These are phyloP conservation scores for Hipposideros armiger DNA, from an alignment of 2,113 vertebrate genomes.

Conservation along the genomic window DNA sequence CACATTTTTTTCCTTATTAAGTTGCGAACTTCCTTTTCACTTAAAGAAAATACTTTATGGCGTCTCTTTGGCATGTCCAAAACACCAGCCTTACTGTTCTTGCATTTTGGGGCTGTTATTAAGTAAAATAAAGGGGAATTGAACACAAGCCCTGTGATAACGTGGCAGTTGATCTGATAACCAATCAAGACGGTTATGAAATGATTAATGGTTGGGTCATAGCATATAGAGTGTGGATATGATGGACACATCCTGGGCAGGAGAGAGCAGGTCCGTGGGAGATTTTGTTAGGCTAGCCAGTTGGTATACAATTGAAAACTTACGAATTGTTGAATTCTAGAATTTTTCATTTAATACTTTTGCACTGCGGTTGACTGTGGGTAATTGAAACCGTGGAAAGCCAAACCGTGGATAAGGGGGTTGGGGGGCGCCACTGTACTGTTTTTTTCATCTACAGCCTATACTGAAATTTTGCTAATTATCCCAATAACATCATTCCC, in stretches of 20 bases:
- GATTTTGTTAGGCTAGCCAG: neutral
- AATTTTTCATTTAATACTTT: neutral
- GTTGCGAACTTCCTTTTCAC: neutral
- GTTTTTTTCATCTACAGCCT: neutral
- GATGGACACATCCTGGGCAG: neutral
- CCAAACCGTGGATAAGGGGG: neutral
- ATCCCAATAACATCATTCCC: neutral
- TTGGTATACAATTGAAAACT: neutral
- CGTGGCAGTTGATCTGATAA: too few species aligned
- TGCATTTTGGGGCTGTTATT: neutral
- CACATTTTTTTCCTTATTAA: neutral
- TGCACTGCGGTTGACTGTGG: neutral
- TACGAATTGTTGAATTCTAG: neutral
- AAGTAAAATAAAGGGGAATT: neutral
- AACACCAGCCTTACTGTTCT: neutral
- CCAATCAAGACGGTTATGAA: neutral
- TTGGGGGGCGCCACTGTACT: fast-evolving
- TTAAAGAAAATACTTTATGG: neutral
- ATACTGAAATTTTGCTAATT: neutral
- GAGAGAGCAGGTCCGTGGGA: neutral
- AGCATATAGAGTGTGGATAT: neutral
- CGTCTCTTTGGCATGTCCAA: neutral
- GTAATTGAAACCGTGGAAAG: neutral
- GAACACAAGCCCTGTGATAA: neutral
- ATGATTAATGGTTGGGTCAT: neutral